Evolutionary conservation across 1,140 invertebrate species (phyloP), one percentile per base, ranked within the genome.

Genomic region (Lordiphosa collinella): DNA sequence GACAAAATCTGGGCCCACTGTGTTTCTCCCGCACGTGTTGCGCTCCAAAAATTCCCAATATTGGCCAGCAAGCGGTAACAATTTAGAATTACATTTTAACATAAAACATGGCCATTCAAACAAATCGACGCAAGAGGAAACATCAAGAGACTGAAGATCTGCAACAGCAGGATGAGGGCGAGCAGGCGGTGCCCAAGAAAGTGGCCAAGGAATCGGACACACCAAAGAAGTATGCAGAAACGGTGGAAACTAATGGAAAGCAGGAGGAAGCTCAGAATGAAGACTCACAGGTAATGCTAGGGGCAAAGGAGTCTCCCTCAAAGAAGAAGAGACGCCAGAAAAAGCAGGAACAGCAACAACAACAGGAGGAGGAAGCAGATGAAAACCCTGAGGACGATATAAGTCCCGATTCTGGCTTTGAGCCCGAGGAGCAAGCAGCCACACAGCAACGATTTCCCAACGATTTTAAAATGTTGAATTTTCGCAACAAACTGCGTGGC

Each of bases 401-500:
- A 4, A 85, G 62, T 41, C 73, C 69, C 0, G 78, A 86, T 18
- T 86, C 82, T 1, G 80, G 82, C 0, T 67, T 80, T 13, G 86
- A 76, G 34, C 74, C 61, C 0, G 78, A 73, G 8, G 84, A 80
- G 11, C 67, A 57, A 29, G 11, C 11, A 13, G 22, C 12, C 8
- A 38, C 53, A 10, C 38, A 44, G 3, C 55, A 0, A 29, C 25
- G 60, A 4, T 89, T 87, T 55, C 67, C 78, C 9, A 89, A 88
- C 37, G 85, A 86, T 48, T 89, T 89, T 9, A 86, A 88, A 62
- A 85, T 88, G 74, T 47, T 85, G 40, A 40, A 78, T 6, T 89
- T 89, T 41, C 78, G 87, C 5, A 69, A 18, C 9, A 88, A 88
- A 37, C 38, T 89, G 2, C 64, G 69, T 2, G 65, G 71, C 14